Evolutionary conservation across 2,888 invertebrate species (phyloP).

Genomic region (Margaritifera margaritifera): DNA sequence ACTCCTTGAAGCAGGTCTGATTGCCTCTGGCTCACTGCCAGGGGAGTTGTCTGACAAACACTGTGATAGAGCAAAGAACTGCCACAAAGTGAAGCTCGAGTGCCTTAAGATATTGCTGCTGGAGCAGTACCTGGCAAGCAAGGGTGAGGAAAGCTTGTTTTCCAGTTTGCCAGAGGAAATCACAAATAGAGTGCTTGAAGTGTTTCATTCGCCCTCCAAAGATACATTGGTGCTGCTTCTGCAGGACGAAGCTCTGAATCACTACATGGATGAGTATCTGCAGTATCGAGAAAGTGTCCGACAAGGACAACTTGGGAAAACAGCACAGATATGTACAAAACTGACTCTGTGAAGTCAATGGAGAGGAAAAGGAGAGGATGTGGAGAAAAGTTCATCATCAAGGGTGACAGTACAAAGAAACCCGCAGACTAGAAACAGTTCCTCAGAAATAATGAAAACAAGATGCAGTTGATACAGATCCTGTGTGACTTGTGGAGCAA

Average conservation of each 20-base stretch:
- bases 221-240: no score
- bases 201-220: neutral
- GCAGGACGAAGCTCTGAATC: conserved; percentile 6
- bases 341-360: conserved; percentile 6
- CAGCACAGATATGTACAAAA: conserved; percentile 14
- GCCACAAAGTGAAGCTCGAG: conserved; percentile 29
- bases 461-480: conserved; percentile 9
- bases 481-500: no score
- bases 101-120: no score
- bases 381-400: conserved; percentile 7
- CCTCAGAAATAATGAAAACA: conserved; percentile 15
- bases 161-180: neutral
- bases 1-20: conserved; percentile 25
- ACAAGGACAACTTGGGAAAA: conserved; percentile 19
- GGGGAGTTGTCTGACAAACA: conserved; percentile 36
- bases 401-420: conserved; percentile 11
- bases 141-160: neutral
- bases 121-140: conserved; percentile 6
- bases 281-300: conserved; percentile 10
- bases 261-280: conserved; percentile 7
- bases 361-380: conserved; percentile 10
- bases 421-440: conserved; percentile 19
- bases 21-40: conserved; percentile 29
- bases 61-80: conserved; percentile 4
- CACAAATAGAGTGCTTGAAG: neutral